Conservation (phyloP, 1,140 invertebrate species). For the Ylistrum balloti region DNA sequence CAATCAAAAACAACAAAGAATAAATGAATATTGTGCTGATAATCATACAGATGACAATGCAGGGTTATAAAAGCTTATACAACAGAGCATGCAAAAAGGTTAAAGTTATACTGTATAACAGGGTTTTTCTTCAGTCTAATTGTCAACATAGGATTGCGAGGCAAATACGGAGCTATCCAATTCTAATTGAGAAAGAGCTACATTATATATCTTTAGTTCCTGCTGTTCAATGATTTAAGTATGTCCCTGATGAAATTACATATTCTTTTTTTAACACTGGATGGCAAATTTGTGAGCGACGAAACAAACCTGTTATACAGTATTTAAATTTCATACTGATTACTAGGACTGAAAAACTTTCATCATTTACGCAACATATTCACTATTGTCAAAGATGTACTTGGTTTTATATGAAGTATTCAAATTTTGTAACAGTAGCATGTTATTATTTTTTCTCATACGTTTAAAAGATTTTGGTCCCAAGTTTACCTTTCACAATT, state of each 20-base stretch:
- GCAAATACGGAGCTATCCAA: no score
- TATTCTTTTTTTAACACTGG: no score
- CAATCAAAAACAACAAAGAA: background rate
- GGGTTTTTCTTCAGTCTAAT: no score
- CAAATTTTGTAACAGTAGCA: background rate
- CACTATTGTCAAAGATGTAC: background rate
- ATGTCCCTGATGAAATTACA: no score
- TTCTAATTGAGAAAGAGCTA: no score
- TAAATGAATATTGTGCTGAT: slow-evolving; percentile 18
- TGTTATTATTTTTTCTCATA: background rate
- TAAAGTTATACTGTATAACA: no score
- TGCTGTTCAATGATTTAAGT: no score
- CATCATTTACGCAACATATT: background rate
- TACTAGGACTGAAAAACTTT: background rate
- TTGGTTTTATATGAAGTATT: background rate
- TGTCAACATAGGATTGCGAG: no score
- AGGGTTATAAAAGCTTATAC: slow-evolving; percentile 20
- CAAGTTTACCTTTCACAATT: background rate
- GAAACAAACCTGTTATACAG: no score
- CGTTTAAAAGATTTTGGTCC: background rate
- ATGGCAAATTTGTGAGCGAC: no score
- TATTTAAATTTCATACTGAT: no score
- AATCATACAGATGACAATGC: background rate
- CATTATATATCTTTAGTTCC: no score
- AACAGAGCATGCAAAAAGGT: slow-evolving; percentile 23